phyloP scores from a whole-genome alignment of 2,113 vertebrate species.

The Mixornis gularis region DNA sequence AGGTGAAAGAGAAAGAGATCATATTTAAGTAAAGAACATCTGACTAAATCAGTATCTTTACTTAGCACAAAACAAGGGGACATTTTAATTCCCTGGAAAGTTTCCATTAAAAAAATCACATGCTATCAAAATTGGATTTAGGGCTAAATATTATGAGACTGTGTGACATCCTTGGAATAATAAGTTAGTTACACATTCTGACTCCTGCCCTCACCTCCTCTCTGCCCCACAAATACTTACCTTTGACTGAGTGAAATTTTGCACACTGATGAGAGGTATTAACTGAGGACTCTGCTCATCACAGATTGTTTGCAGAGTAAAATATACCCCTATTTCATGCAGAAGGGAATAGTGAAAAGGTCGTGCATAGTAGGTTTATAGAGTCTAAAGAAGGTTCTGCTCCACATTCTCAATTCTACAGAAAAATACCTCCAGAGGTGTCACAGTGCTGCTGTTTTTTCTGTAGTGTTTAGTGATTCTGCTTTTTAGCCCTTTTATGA shows the following conservation, averaged over 20 bases:
- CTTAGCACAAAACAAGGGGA: background rate
- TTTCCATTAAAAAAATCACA: background rate
- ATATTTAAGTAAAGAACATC: background rate
- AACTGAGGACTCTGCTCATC: background rate
- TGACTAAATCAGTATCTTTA: background rate
- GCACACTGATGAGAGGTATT: background rate
- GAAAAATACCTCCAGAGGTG: background rate
- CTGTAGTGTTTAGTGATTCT: background rate
- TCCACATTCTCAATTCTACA: background rate
- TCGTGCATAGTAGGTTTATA: background rate
- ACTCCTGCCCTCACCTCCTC: background rate
- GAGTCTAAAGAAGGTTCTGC: background rate
- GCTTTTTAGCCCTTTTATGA: slow-evolving; percentile 20
- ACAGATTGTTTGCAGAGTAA: background rate
- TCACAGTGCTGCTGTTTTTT: background rate
- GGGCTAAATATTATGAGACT: background rate
- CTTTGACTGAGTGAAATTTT: background rate
- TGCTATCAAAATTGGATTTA: background rate
- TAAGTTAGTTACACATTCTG: background rate
- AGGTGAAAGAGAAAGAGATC: background rate
- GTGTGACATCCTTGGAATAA: background rate
- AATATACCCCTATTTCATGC: background rate
- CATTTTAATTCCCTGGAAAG: background rate
- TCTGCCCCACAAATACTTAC: background rate
- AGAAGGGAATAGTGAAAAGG: background rate